Percentiles rank a stretch among this genome's conserved stretches.
These are phyloP conservation scores for Romanogobio albipinnatus DNA, from an alignment of 2,113 vertebrate genomes.

Conservation along the genomic window DNA sequence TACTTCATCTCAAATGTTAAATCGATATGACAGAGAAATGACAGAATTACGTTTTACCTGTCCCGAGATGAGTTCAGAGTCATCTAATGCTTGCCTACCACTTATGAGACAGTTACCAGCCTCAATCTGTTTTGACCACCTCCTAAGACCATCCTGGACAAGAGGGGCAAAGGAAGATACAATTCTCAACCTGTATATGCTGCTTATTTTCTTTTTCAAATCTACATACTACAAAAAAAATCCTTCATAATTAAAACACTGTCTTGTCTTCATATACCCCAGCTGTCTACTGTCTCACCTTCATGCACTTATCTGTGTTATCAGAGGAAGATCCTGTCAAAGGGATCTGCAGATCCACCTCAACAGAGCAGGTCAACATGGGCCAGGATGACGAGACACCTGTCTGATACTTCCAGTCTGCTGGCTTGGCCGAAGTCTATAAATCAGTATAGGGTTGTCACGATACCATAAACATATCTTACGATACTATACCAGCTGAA, in stretches of 20 bases:
- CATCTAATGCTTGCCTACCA: conserved; percentile 79
- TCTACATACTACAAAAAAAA: not conserved
- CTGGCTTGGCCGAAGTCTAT: conserved; percentile 87
- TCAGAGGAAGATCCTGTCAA: conserved; percentile 72
- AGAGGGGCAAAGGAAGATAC: conserved; percentile 30
- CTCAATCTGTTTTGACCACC: conserved; percentile 87
- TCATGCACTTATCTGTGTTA: conserved; percentile 79
- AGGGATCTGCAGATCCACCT: conserved; percentile 84
- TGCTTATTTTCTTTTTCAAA: not conserved
- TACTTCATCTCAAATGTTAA: not conserved
- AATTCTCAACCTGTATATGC: not conserved
- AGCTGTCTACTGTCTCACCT: conserved; percentile 70
- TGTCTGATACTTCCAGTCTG: conserved; percentile 94
- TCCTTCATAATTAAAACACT: not conserved
- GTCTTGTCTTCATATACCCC: not conserved
- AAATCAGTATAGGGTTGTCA: conserved; percentile 31
- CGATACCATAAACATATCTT: no score
- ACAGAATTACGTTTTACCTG: conserved; percentile 71
- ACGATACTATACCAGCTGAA: no score
- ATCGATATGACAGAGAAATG: conserved; percentile 1
- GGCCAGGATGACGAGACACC: conserved; percentile 83
- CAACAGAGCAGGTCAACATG: conserved; percentile 81
- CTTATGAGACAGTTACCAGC: conserved; percentile 84
- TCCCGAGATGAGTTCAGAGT: conserved; percentile 82
- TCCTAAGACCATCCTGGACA: conserved; percentile 83